These are phyloP conservation scores for Oryzias melastigma DNA, from an alignment of 2,113 vertebrate genomes.

Conservation along the genomic window DNA sequence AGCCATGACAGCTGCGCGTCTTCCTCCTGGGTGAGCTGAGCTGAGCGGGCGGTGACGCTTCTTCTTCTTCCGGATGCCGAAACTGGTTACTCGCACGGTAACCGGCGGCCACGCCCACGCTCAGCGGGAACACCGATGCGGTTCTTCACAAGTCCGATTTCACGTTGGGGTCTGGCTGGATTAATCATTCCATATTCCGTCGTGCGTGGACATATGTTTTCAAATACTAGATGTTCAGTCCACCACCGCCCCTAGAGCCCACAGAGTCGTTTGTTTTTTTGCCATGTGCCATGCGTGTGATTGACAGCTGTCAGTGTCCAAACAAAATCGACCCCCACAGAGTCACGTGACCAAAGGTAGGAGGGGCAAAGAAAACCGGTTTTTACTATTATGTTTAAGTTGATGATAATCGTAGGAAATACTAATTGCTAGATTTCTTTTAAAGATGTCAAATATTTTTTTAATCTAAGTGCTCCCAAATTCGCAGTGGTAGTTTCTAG, in stretches of 20 bases:
- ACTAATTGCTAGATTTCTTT: too few species aligned
- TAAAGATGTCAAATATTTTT: too few species aligned
- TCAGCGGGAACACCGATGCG: too few species aligned
- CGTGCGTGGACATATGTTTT: too few species aligned
- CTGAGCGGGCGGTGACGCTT: constrained; percentile 18
- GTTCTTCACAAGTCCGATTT: too few species aligned
- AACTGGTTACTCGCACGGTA: neutral
- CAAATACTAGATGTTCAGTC: neutral
- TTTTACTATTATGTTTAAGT: too few species aligned
- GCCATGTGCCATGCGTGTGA: constrained; percentile 43
- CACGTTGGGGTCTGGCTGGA: too few species aligned
- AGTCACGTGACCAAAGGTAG: neutral
- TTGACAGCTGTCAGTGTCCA: constrained; percentile 30
- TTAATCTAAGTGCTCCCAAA: too few species aligned
- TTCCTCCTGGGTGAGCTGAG: constrained; percentile 16
- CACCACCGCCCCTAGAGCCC: constrained; percentile 47
- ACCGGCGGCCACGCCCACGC: too few species aligned
- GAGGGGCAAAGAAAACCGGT: neutral
- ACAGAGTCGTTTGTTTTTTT: constrained; percentile 50
- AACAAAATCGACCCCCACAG: neutral
- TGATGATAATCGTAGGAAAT: too few species aligned
- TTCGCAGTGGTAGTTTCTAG: too few species aligned
- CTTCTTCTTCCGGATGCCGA: constrained; percentile 28
- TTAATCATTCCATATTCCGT: too few species aligned
- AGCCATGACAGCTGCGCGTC: constrained; percentile 67